phyloP scores from a whole-genome alignment of 2,888 invertebrate genomes.

The Scaptomyza polygonia region DNA sequence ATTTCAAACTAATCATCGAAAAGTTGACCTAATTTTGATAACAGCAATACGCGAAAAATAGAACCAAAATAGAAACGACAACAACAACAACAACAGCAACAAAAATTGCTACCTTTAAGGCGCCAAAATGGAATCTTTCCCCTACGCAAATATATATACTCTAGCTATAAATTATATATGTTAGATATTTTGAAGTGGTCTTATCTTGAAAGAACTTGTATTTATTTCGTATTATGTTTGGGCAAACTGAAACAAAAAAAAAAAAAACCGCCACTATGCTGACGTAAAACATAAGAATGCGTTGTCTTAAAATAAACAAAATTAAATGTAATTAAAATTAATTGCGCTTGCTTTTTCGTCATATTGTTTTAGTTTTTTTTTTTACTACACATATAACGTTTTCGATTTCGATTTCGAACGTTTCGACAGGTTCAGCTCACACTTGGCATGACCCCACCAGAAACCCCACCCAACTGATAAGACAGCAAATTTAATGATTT shows the following conservation, averaged over 20 bases:
- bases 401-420: not conserved
- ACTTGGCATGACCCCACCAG: conserved; percentile 29
- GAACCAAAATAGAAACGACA: not conserved
- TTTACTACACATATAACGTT: too few species aligned
- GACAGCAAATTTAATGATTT: conserved; percentile 13
- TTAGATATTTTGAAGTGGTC: too few species aligned
- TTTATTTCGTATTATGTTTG: too few species aligned
- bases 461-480: conserved; percentile 31
- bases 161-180: too few species aligned
- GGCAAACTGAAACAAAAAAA: too few species aligned
- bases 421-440: conserved; percentile 37
- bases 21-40: conserved; percentile 37
- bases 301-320: conserved; percentile 15
- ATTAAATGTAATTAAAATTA: conserved; percentile 52
- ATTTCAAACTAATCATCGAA: conserved; percentile 18
- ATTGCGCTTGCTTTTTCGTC: conserved; percentile 33
- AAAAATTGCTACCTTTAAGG: not conserved
- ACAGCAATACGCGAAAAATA: conserved; percentile 15
- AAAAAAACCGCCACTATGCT: conserved; percentile 6
- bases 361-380: too few species aligned
- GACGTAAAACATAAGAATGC: conserved; percentile 19
- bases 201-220: too few species aligned
- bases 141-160: not conserved
- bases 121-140: not conserved
- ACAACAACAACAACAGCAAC: not conserved